Percentiles rank a stretch among this genome's conserved stretches.
Evolutionary conservation across 2,797 vertebrate species (phyloP).

Genomic region (Hyperoplus immaculatus): DNA sequence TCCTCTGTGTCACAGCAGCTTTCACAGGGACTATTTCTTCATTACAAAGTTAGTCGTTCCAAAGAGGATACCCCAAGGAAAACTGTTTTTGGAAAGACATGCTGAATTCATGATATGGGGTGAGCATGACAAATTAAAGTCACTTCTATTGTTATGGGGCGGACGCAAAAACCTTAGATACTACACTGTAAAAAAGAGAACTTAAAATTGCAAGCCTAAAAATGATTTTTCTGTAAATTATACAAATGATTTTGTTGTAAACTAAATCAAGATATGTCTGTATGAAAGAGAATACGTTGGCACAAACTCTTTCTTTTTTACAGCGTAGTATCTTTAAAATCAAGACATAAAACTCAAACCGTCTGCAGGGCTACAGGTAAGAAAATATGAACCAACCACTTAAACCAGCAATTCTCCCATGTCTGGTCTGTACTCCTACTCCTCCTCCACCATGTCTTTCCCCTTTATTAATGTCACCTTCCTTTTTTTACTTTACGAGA

Average conservation of each 20-base stretch:
- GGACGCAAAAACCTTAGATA: constrained; percentile 5
- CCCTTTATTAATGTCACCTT: constrained; percentile 7
- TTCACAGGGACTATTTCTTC: background rate
- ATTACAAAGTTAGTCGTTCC: background rate
- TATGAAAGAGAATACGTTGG: too few species aligned
- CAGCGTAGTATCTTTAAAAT: too few species aligned
- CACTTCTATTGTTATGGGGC: background rate
- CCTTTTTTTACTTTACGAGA: background rate
- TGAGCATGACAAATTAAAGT: background rate
- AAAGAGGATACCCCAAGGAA: background rate
- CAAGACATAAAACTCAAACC: constrained; percentile 2
- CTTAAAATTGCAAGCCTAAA: too few species aligned
- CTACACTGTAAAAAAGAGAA: background rate
- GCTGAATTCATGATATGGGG: background rate
- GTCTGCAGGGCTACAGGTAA: background rate
- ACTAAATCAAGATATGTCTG: too few species aligned
- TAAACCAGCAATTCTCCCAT: background rate
- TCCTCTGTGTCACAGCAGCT: background rate
- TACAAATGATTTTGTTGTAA: too few species aligned
- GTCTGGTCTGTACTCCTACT: background rate
- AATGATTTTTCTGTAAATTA: too few species aligned
- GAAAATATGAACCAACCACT: background rate
- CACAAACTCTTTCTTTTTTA: too few species aligned
- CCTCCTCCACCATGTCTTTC: background rate
- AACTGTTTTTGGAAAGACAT: background rate